phyloP scores from a whole-genome alignment of 2,113 vertebrate species.

The Lontra canadensis region DNA sequence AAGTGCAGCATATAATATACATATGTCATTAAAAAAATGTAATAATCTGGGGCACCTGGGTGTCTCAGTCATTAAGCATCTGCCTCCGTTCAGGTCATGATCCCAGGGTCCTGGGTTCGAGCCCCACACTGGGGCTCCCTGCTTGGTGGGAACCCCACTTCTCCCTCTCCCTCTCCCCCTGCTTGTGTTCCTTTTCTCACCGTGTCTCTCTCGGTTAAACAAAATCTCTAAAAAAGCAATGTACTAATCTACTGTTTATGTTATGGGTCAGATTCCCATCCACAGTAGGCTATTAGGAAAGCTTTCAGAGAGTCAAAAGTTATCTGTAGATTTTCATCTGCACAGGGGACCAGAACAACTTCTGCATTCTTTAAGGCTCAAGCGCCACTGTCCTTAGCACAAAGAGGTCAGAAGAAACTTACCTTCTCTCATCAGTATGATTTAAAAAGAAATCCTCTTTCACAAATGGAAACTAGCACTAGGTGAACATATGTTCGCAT shows the following conservation, averaged over 20 bases:
- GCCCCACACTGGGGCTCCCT: too few species aligned
- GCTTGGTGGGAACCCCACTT: too few species aligned
- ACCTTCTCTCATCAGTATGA: background rate
- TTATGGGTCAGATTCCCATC: background rate
- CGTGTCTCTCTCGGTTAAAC: too few species aligned
- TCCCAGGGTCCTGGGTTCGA: too few species aligned
- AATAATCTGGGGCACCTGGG: too few species aligned
- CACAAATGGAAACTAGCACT: background rate
- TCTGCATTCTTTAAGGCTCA: background rate
- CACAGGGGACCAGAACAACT: background rate
- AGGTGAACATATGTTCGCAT: too few species aligned
- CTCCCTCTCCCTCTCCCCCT: too few species aligned
- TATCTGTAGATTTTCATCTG: background rate
- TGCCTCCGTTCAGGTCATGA: too few species aligned
- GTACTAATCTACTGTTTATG: background rate
- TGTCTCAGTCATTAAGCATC: too few species aligned
- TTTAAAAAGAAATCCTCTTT: background rate
- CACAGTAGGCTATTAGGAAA: background rate
- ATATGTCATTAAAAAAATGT: background rate
- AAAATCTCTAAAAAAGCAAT: too few species aligned
- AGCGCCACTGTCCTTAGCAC: background rate
- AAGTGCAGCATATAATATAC: background rate
- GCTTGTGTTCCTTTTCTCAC: too few species aligned
- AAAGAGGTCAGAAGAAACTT: background rate
- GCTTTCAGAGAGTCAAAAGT: background rate